Base-by-base conservation (phyloP, 2,888 invertebrate species). In the Melieria crassipennis region DNA sequence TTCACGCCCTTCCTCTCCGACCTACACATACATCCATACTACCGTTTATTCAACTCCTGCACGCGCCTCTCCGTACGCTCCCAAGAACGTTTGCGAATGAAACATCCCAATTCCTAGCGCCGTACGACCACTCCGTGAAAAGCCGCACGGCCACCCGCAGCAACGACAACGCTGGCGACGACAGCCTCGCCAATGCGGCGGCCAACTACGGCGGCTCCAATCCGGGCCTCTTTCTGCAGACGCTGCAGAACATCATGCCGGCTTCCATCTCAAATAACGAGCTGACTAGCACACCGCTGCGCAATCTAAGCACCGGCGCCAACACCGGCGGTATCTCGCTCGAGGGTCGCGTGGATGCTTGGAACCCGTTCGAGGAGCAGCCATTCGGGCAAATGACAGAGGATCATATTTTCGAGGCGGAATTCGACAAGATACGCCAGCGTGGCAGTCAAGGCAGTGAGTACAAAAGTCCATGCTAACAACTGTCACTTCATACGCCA, bases 351-450 rank as follows among this genome's bases (percentile, higher is more conserved):
- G 82, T 86, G 43, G 92, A 93, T 81, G 91, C 92, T 76, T 94
- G 94, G 94, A 95, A 95, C 87, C 95, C 95, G 2, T 95, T 95
- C 82, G 93, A 92, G 81, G 93, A 92, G 79, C 89, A 90, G 67
- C 92, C 92, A 45, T 93, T 93, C 83, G 90, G 90, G 82, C 91
- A 91, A 80, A 89, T 93, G 87, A 91, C 92, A 5, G 94, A 94
- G 81, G 94, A 94, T 88, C 91, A 92, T 79, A 91, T 93, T 78
- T 94, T 94, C 85, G 94, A 94, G 70, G 92, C 92, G 56, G 94
- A 94, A 86, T 94, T 94, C 84, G 94, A 94, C 84, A 92, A 92
- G 86, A 92, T 94, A 79, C 88, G 94, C 78, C 89, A 92, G 79
- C 92, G 93, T 76, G 93, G 93, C 55, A 87, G 87, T 80, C 92